These are phyloP conservation scores for Scaptodrosophila latifasciaeformis DNA, from an alignment of 2,888 invertebrate genomes.

Conservation along the genomic window DNA sequence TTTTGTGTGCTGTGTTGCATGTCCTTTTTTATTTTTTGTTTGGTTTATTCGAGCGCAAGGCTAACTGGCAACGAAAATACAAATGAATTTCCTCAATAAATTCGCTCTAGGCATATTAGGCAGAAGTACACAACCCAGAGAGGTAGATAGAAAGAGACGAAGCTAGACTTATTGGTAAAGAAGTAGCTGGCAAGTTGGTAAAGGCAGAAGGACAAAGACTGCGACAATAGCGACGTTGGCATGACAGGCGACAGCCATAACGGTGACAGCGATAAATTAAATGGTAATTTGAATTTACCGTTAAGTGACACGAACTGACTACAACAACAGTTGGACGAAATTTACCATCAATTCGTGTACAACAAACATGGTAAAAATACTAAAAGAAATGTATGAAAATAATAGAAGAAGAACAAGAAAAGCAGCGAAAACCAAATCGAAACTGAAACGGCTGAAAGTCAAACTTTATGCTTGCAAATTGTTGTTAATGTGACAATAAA, in stretches of 20 bases:
- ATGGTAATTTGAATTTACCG: constrained; percentile 69
- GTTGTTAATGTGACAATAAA: constrained; percentile 62
- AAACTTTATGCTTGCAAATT: constrained; percentile 57
- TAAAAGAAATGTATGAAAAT: constrained; percentile 43
- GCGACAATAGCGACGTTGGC: constrained; percentile 15
- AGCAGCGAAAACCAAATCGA: constrained; percentile 29
- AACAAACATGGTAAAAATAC: constrained; percentile 1
- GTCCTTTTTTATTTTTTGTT: constrained; percentile 30
- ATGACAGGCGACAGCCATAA: constrained; percentile 66
- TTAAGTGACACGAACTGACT: constrained; percentile 59
- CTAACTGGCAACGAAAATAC: constrained; percentile 28
- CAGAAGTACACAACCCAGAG: no score
- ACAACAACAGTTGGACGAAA: constrained; percentile 28
- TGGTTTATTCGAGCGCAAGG: constrained; percentile 37
- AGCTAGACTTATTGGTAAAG: not conserved
- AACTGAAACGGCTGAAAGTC: constrained; percentile 40
- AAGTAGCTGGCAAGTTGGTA: no score
- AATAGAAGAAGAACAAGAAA: constrained; percentile 5
- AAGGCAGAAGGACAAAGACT: not conserved
- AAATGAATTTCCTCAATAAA: constrained; percentile 63
- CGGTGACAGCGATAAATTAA: constrained; percentile 70
- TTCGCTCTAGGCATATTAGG: no score
- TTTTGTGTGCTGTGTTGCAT: constrained; percentile 26
- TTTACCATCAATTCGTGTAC: constrained; percentile 18
- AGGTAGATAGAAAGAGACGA: constrained; percentile 9